Evolutionary conservation across 2,113 vertebrate genomes (phyloP).

Genomic region (Serilophus lunatus): DNA sequence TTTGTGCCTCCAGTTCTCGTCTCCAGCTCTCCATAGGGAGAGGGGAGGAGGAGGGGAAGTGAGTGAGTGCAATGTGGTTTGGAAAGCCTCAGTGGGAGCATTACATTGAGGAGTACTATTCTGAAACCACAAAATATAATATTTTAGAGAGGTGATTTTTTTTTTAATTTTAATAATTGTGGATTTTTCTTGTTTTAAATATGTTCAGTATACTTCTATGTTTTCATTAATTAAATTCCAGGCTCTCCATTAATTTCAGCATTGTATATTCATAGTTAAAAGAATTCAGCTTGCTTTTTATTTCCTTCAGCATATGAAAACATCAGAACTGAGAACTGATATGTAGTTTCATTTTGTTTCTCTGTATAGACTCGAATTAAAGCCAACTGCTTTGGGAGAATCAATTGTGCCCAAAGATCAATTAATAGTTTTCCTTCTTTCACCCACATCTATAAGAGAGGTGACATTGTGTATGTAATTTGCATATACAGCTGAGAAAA

Average conservation of each 20-base stretch:
- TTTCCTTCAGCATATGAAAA: neutral
- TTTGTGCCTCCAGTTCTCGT: neutral
- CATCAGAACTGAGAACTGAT: neutral
- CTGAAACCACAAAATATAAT: neutral
- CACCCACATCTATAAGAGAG: neutral
- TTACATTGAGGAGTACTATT: neutral
- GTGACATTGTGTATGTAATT: constrained; percentile 29
- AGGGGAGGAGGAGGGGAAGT: neutral
- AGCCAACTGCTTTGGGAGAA: neutral
- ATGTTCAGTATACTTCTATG: neutral
- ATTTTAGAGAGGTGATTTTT: neutral
- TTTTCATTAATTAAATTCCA: neutral
- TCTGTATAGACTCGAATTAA: neutral
- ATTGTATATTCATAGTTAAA: neutral
- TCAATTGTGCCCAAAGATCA: constrained; percentile 21
- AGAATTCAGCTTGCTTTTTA: neutral
- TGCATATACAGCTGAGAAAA: constrained; percentile 49
- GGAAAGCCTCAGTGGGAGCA: neutral
- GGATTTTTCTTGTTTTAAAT: neutral
- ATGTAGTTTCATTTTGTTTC: neutral
- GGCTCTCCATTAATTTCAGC: neutral
- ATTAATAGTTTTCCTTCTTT: constrained; percentile 37
- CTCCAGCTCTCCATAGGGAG: neutral
- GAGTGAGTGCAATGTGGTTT: neutral
- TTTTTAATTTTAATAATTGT: neutral